Evolutionary conservation across 1,140 invertebrate genomes (phyloP), one percentile per base, ranked within the genome.

Genomic region (Lucilia sericata): DNA sequence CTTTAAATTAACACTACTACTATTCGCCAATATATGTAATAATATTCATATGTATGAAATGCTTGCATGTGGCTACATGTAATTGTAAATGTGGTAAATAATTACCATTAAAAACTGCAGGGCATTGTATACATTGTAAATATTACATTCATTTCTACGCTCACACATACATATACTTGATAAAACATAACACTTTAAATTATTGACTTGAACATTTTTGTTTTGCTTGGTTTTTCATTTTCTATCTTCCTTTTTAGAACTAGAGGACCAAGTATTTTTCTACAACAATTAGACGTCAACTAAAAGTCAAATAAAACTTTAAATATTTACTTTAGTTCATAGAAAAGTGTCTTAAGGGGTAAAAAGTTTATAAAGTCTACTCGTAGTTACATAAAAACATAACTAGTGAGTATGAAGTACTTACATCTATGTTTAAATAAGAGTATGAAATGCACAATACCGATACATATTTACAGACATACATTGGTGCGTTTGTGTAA

Each of bases 201-300:
- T 70, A 70, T 70, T 70, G 65, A 70, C 65, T 70, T 70, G 65
- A 19, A 70, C n/a, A 70, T 21, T 21, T 70, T 70, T 70, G 17
- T 19, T 30, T 30, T 70, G 60, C 17, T 70, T 25, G 2, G 19
- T 70, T 70, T 21, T 70, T 70, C n/a, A 5, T 65, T 12, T 70
- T 21, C 17, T 10, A 8, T 70, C 4, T 70, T 21, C 8, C 19
- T 70, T n/a, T 60, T 60, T n/a, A 70, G n/a, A 70, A 70, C n/a
- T 70, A 70, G 65, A 70, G 9, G 65, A 70, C 65, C 5, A 70
- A 70, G 65, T 70, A 21, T 70, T 70, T 70, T 60, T 21, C n/a
- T 70, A 70, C 65, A 70, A 70, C 65, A 70, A 70, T 70, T 70
- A 70, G 65, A 70, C 65, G 19, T 70, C 65, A 70, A 70, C 65